phyloP scores from a whole-genome alignment of 2,888 invertebrate genomes.

The Tromatobia lineatoria region DNA sequence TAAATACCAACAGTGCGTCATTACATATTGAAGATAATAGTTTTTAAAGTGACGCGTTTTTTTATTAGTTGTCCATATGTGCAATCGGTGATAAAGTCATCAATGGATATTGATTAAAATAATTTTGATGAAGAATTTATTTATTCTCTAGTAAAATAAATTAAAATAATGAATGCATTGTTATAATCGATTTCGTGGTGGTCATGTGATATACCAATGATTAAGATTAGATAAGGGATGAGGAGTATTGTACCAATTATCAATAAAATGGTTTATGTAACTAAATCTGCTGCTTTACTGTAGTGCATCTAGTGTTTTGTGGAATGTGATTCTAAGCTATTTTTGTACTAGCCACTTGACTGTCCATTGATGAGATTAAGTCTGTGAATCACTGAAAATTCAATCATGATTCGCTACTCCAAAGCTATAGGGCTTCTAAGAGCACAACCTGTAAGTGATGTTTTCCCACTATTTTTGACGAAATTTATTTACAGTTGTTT shows the following conservation, averaged over 20 bases:
- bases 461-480: not conserved
- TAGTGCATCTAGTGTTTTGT: not conserved
- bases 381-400: not conserved
- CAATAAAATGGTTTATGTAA: constrained; percentile 26
- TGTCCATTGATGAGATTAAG: not conserved
- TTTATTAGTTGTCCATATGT: not conserved
- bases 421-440: not conserved
- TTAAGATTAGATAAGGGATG: constrained; percentile 49
- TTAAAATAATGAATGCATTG: not conserved
- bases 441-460: constrained; percentile 18
- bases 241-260: constrained; percentile 14
- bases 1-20: not conserved
- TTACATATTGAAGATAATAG: not conserved
- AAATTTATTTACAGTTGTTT: not conserved
- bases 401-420: constrained; percentile 33
- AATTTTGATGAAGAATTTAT: not conserved
- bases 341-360: not conserved
- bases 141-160: not conserved
- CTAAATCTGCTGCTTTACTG: not conserved
- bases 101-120: not conserved
- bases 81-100: not conserved
- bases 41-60: not conserved
- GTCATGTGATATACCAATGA: not conserved
- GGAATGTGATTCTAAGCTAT: constrained; percentile 43
- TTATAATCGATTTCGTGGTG: not conserved